phyloP scores from a whole-genome alignment of 2,888 invertebrate species.

The Boloria euphrosyne region DNA sequence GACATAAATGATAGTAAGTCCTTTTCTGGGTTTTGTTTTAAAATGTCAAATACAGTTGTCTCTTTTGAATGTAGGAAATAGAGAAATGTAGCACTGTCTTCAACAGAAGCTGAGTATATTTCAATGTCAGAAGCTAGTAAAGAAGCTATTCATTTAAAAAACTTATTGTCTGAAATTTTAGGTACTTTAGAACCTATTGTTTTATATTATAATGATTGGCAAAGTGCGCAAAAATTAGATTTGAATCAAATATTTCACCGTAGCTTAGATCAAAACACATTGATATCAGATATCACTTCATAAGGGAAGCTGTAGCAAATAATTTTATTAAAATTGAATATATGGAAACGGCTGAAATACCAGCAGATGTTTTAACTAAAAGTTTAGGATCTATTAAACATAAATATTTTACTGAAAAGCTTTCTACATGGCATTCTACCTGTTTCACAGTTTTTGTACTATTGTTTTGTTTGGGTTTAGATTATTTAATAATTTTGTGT shows the following conservation, averaged over 20 bases:
- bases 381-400: neutral
- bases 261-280: neutral
- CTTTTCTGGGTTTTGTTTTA: neutral
- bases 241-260: neutral
- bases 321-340: neutral
- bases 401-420: neutral
- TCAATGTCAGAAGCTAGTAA: neutral
- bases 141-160: neutral
- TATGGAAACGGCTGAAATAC: neutral
- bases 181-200: neutral
- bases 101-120: neutral
- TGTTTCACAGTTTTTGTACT: neutral
- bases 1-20: neutral
- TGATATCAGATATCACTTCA: neutral
- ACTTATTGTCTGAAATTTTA: neutral
- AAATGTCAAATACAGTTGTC: too few relatives aligned
- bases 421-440: neutral
- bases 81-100: too few relatives aligned
- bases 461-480: too few relatives aligned
- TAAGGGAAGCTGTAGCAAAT: neutral
- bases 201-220: conserved; percentile 1
- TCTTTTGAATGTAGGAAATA: too few relatives aligned
- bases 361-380: neutral
- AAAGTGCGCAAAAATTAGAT: neutral
- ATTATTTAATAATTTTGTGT: too few relatives aligned